A percentile compares a stretch with the other conserved stretches of the same genome.
Evolutionary conservation across 2,113 vertebrate genomes (phyloP).

Genomic region (Synchiropus splendidus): DNA sequence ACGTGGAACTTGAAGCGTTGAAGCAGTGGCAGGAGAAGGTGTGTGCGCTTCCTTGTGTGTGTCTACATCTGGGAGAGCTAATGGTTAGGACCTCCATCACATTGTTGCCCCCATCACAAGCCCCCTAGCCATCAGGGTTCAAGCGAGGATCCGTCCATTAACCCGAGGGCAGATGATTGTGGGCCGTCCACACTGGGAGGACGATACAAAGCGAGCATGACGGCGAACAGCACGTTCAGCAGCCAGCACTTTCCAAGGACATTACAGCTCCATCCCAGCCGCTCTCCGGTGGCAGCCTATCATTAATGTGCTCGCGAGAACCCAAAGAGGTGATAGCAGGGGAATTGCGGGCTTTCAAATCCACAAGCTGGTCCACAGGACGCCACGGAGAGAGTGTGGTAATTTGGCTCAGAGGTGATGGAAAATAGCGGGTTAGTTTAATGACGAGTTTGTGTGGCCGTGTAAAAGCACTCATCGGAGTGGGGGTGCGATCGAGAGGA

Average conservation of each 20-base stretch:
- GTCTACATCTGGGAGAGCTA: constrained; percentile 26
- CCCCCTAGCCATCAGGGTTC: constrained; percentile 34
- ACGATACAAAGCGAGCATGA: constrained; percentile 15
- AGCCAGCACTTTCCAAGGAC: constrained; percentile 60
- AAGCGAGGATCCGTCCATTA: constrained; percentile 50
- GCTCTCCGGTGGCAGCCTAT: constrained; percentile 62
- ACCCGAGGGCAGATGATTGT: constrained; percentile 20
- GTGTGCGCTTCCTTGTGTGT: constrained; percentile 4
- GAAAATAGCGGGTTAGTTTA: constrained; percentile 61
- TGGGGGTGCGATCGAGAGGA: constrained; percentile 44
- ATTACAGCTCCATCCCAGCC: constrained; percentile 55
- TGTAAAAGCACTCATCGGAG: constrained; percentile 61
- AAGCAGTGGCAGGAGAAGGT: neutral
- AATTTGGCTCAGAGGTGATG: constrained; percentile 61
- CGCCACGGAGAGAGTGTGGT: constrained; percentile 51
- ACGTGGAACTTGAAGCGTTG: too few relatives aligned
- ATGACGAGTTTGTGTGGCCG: constrained; percentile 61
- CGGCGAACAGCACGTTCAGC: constrained; percentile 35
- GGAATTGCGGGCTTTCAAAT: constrained; percentile 67
- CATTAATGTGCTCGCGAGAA: constrained; percentile 60
- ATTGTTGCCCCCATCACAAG: constrained; percentile 42
- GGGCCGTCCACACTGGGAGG: constrained; percentile 21
- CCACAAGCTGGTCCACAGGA: constrained; percentile 52
- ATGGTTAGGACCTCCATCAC: constrained; percentile 44
- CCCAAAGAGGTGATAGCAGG: constrained; percentile 57